These are phyloP conservation scores for Triplophysa rosa DNA, from an alignment of 2,113 vertebrate genomes.

Conservation along the genomic window DNA sequence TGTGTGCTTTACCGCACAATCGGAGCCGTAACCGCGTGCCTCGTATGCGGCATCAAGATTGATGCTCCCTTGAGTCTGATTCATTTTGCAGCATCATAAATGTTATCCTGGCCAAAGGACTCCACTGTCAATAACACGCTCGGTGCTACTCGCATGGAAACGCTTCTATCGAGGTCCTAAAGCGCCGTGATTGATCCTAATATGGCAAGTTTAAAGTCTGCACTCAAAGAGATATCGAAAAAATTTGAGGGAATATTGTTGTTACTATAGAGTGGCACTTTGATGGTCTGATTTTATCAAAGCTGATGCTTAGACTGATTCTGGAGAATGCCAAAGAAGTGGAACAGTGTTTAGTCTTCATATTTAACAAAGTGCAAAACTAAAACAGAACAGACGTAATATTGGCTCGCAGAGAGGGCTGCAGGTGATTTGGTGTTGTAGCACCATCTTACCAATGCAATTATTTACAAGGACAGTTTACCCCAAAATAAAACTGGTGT, in stretches of 20 bases:
- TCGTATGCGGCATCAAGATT: slow-evolving; percentile 1
- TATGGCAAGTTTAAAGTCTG: too few relatives aligned
- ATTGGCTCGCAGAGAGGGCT: slow-evolving; percentile 38
- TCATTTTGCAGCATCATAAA: slow-evolving; percentile 26
- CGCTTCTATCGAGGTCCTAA: slow-evolving; percentile 17
- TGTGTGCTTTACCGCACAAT: slow-evolving; percentile 14
- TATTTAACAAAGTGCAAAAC: slow-evolving; percentile 55
- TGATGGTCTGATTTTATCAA: too few relatives aligned
- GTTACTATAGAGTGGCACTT: too few relatives aligned
- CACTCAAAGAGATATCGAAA: too few relatives aligned
- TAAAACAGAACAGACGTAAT: slow-evolving; percentile 56
- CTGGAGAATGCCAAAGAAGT: not conserved
- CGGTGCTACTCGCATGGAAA: slow-evolving; percentile 3
- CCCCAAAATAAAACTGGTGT: too few relatives aligned
- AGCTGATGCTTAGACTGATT: too few relatives aligned
- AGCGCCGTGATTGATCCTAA: too few relatives aligned
- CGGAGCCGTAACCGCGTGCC: not conserved
- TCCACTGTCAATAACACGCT: slow-evolving; percentile 11
- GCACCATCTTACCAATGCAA: too few relatives aligned
- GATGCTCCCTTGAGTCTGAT: slow-evolving; percentile 13
- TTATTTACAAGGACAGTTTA: too few relatives aligned
- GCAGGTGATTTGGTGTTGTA: slow-evolving; percentile 48
- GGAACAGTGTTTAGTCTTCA: slow-evolving; percentile 51
- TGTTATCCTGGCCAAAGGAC: slow-evolving; percentile 28
- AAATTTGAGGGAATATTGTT: too few relatives aligned